A percentile compares a stretch with the other conserved stretches of the same genome.
Evolutionary conservation across 2,888 invertebrate species (phyloP).

Genomic region (Meghimatium bilineatum): DNA sequence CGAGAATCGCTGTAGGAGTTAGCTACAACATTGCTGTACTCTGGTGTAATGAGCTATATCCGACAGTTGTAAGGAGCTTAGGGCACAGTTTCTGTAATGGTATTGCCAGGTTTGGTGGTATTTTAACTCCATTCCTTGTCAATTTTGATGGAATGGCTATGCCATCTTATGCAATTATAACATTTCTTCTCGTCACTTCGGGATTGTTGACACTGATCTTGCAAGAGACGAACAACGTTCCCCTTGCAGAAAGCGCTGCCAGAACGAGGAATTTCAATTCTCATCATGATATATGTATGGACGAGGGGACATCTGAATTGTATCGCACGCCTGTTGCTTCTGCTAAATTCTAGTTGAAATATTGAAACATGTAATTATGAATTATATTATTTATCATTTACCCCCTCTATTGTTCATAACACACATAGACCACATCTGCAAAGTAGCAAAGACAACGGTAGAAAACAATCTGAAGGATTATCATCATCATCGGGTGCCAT

Average conservation of each 20-base stretch:
- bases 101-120: background rate
- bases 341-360: no score
- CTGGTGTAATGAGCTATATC: constrained; percentile 8
- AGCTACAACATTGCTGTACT: background rate
- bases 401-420: no score
- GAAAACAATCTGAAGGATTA: no score
- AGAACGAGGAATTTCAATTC: background rate
- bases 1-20: background rate
- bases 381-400: no score
- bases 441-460: no score
- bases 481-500: no score
- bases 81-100: background rate
- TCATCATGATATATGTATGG: no score
- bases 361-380: no score
- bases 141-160: background rate
- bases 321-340: no score
- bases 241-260: background rate
- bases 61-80: constrained; percentile 13
- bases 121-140: constrained; percentile 10
- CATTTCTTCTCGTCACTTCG: background rate
- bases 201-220: background rate
- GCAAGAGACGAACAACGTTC: background rate
- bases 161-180: background rate
- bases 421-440: no score
- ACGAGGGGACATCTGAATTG: no score